Conservation (phyloP, 35 echinoderm and acorn worm genomes). For the Ophiothrix spiculata region DNA sequence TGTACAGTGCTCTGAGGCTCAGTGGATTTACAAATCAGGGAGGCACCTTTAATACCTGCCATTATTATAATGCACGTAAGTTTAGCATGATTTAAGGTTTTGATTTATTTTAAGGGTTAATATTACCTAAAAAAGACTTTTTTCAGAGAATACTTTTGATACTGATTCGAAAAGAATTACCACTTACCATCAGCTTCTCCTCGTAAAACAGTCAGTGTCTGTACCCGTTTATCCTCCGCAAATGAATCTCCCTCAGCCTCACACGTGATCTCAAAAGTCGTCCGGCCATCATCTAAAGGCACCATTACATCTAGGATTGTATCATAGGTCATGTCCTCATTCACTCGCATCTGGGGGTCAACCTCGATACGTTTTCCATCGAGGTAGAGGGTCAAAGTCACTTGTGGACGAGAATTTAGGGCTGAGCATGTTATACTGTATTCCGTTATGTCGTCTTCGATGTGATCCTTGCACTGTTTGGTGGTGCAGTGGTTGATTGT, state of each 20-base stretch:
- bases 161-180: no score
- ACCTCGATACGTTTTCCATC: neutral
- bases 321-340: slow-evolving; percentile 2
- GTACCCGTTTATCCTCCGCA: neutral
- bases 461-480: neutral
- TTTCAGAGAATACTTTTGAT: no score
- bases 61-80: no score
- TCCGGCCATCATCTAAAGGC: neutral
- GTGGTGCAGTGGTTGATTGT: neutral
- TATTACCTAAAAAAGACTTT: no score
- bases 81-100: no score
- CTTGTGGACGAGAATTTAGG: neutral
- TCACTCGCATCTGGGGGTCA: neutral
- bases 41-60: no score
- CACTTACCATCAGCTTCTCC: neutral
- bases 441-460: neutral
- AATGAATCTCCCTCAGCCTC: neutral
- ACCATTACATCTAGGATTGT: neutral
- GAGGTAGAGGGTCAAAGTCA: neutral
- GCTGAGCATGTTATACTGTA: neutral
- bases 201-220: neutral
- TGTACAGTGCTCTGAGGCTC: no score
- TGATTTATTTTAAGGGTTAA: no score
- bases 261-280: neutral
- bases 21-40: no score